Evolutionary conservation across 1,140 invertebrate genomes (phyloP).

Genomic region (Diploscapter pachys): DNA sequence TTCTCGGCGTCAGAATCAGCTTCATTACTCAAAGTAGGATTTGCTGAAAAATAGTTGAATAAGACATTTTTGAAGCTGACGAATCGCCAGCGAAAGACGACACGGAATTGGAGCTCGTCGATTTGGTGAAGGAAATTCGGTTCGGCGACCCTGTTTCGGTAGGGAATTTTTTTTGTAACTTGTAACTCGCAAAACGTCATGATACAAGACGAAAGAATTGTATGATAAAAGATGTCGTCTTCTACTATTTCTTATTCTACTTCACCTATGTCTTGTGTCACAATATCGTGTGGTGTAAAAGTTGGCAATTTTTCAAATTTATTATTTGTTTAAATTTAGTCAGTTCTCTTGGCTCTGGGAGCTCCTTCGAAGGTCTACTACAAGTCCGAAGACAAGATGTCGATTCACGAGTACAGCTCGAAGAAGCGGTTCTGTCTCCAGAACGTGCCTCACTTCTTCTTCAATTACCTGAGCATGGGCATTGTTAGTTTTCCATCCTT

Average conservation of each 20-base stretch:
- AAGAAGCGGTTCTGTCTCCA: conserved; percentile 22
- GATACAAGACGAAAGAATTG: not conserved
- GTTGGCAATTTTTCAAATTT: conserved; percentile 1
- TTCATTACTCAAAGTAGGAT: conserved; percentile 47
- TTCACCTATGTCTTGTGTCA: not conserved
- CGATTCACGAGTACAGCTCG: conserved; percentile 44
- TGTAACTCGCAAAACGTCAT: not conserved
- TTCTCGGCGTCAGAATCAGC: conserved; percentile 43
- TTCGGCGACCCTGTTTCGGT: conserved; percentile 11
- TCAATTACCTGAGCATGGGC: conserved; percentile 56
- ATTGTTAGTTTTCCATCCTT: conserved; percentile 44
- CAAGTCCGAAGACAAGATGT: conserved; percentile 59
- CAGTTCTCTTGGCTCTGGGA: conserved; percentile 38
- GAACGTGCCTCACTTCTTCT: conserved; percentile 54
- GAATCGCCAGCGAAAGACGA: not conserved
- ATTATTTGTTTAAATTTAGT: conserved; percentile 9
- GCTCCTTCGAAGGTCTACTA: conserved; percentile 52
- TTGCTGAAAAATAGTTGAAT: not conserved
- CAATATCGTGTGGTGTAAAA: not conserved
- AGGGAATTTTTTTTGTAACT: not conserved
- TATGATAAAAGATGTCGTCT: too few relatives aligned
- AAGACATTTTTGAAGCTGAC: not conserved
- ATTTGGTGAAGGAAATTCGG: conserved; percentile 31
- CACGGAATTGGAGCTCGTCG: conserved; percentile 23
- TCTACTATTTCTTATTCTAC: too few relatives aligned